Evolutionary conservation across 1,140 invertebrate genomes (phyloP).

Genomic region (Radopholus similis): DNA sequence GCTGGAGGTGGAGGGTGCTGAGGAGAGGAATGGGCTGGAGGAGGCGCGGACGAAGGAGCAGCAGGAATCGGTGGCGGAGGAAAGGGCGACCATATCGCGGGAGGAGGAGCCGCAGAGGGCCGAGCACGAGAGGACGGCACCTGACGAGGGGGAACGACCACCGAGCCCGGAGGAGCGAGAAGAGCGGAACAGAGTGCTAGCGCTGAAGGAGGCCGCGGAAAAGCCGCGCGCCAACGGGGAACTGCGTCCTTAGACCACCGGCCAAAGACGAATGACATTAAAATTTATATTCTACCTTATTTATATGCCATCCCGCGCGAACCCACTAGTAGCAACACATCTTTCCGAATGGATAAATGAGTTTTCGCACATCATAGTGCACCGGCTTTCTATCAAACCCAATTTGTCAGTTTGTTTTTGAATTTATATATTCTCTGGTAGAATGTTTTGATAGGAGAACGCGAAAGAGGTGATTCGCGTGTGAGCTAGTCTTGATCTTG

Average conservation of each 20-base stretch:
- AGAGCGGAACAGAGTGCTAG: neutral
- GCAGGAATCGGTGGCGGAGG: slow-evolving; percentile 5
- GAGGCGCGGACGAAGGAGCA: neutral
- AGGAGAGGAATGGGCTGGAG: neutral
- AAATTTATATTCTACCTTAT: neutral
- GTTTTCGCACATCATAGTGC: neutral
- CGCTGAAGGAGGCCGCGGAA: no score
- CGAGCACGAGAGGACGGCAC: no score
- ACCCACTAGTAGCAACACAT: neutral
- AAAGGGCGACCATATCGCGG: no score
- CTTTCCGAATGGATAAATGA: neutral
- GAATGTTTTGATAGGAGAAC: no score
- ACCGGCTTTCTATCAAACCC: neutral
- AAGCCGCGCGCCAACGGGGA: no score
- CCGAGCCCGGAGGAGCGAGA: neutral
- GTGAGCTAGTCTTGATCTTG: no score
- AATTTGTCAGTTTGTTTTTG: neutral
- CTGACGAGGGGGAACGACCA: no score
- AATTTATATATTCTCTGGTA: neutral
- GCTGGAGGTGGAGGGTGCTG: neutral
- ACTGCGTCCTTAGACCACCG: no score
- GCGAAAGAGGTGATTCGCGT: no score
- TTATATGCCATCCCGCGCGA: neutral
- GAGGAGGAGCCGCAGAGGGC: no score
- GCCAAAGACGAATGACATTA: no score